These are phyloP conservation scores for Psix sp. DNA, from an alignment of 1,140 invertebrate species.

Conservation along the genomic window DNA sequence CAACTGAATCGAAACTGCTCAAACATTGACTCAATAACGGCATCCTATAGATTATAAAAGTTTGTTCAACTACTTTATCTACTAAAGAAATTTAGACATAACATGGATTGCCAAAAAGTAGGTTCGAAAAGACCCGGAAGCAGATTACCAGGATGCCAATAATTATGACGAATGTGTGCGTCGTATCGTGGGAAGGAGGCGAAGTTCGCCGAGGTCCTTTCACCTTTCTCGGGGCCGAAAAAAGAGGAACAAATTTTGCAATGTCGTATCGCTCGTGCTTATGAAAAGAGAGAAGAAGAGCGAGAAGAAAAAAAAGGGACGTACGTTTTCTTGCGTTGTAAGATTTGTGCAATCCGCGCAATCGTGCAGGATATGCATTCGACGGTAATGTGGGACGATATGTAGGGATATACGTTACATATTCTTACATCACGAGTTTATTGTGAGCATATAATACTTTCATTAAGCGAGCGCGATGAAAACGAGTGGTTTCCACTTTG, in stretches of 20 bases:
- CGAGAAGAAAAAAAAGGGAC: slow-evolving; percentile 27
- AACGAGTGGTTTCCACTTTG: slow-evolving; percentile 32
- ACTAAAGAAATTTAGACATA: neutral
- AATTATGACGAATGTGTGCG: slow-evolving; percentile 54
- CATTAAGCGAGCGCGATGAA: slow-evolving; percentile 61
- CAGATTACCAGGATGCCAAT: slow-evolving; percentile 23
- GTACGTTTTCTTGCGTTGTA: slow-evolving; percentile 62
- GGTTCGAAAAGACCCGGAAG: slow-evolving; percentile 21
- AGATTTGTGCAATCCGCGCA: slow-evolving; percentile 69
- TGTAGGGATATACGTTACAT: slow-evolving; percentile 66
- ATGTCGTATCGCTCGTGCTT: slow-evolving; percentile 43
- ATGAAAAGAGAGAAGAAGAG: slow-evolving; percentile 17
- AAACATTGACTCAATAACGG: no score
- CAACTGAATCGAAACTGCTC: no score
- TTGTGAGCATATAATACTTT: slow-evolving; percentile 70
- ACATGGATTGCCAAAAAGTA: slow-evolving; percentile 4
- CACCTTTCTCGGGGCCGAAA: slow-evolving; percentile 46
- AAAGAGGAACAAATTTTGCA: slow-evolving; percentile 55
- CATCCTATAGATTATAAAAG: no score
- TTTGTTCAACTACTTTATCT: no score
- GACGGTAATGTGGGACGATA: slow-evolving; percentile 68
- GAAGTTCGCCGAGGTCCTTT: slow-evolving; percentile 40
- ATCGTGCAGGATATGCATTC: slow-evolving; percentile 67
- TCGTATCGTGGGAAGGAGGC: slow-evolving; percentile 39
- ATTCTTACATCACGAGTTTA: slow-evolving; percentile 71